Evolutionary conservation across 2,113 vertebrate species (phyloP), one percentile per base, ranked within the genome.

Genomic region (Climacteris rufus): DNA sequence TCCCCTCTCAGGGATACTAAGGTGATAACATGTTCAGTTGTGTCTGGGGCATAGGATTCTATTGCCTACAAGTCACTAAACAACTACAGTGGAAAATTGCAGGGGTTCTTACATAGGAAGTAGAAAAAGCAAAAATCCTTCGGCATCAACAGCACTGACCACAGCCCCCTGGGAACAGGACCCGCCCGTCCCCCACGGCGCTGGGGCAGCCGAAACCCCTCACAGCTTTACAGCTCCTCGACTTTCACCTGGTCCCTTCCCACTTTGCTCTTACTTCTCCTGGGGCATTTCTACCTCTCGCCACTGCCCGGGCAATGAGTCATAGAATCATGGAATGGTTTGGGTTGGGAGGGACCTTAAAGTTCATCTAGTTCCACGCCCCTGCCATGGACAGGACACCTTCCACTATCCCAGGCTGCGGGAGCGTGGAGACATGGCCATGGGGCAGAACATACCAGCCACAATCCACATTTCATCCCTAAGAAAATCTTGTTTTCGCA

Each of bases 71-170:
- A n/a, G n/a, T n/a, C n/a, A n/a, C n/a, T n/a, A n/a, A n/a, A n/a
- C n/a, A n/a, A n/a, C n/a, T n/a, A n/a, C n/a, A n/a, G n/a, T n/a
- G n/a, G n/a, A n/a, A n/a, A n/a, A n/a, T n/a, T n/a, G n/a, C n/a
- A n/a, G n/a, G n/a, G n/a, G n/a, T n/a, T n/a, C n/a, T n/a, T n/a
- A n/a, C n/a, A n/a, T n/a, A n/a, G n/a, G n/a, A n/a, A n/a, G n/a
- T n/a, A n/a, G n/a, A n/a, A n/a, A n/a, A n/a, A n/a, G n/a, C n/a
- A n/a, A n/a, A n/a, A n/a, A n/a, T n/a, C n/a, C n/a, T n/a, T n/a
- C n/a, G n/a, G n/a, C n/a, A n/a, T n/a, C n/a, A 20, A 37, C 0
- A 44, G 0, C 52, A 1, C 44, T 49, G 45, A 39, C 8, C 7
- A 3, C 17, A 69, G 33, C 20, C 23, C 47, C 56, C 42, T 0